phyloP scores from a whole-genome alignment of 2,113 vertebrate genomes.

The Myocastor coypus region DNA sequence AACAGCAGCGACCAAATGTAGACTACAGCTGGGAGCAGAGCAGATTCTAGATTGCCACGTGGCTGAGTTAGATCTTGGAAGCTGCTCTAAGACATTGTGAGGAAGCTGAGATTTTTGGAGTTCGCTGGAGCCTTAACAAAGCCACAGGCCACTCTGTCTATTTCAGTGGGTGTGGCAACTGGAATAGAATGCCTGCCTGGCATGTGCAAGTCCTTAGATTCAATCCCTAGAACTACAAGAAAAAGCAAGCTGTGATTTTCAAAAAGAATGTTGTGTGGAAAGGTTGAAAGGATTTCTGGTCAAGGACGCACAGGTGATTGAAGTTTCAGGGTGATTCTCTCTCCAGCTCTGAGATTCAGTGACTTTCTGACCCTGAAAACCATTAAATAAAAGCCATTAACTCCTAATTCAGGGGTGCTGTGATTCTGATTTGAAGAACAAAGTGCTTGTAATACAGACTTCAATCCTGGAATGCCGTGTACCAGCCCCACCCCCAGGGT shows the following conservation, averaged over 20 bases:
- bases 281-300: not conserved
- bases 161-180: not conserved
- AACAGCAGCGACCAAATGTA: not conserved
- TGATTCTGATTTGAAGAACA: not conserved
- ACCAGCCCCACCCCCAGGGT: too few species aligned
- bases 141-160: not conserved
- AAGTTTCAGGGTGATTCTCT: not conserved
- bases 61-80: not conserved
- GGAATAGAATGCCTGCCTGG: not conserved
- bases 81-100: not conserved
- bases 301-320: not conserved
- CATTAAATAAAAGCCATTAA: not conserved
- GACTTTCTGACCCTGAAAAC: slow-evolving; percentile 22
- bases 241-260: not conserved
- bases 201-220: not conserved
- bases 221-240: not conserved
- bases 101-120: not conserved
- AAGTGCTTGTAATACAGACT: not conserved
- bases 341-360: not conserved
- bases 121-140: not conserved
- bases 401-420: not conserved
- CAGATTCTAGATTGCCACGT: not conserved
- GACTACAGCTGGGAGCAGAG: not conserved
- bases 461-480: too few species aligned
- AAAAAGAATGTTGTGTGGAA: slow-evolving; percentile 7